Conservation (phyloP, 2,888 invertebrate species). For the Amiota mariae region DNA sequence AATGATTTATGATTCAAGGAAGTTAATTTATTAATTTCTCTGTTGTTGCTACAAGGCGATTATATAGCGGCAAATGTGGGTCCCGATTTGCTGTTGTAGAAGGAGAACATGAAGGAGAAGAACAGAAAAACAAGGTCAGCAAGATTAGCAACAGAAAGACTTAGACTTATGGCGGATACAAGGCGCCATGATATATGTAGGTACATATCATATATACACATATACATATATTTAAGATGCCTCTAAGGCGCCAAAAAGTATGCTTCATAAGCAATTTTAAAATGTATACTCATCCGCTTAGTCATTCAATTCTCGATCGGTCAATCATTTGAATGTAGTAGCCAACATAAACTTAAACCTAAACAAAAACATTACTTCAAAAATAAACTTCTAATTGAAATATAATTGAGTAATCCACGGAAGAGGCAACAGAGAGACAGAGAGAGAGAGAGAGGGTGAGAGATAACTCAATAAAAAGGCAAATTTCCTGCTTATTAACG, state of each 20-base stretch:
- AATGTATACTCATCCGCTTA: not conserved
- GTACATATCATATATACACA: no score
- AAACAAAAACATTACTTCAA: no score
- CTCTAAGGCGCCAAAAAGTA: slow-evolving; percentile 10
- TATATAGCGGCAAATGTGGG: slow-evolving; percentile 13
- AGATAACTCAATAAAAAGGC: slow-evolving; percentile 61
- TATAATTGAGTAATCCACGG: not conserved
- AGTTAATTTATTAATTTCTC: slow-evolving; percentile 68
- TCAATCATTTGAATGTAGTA: no score
- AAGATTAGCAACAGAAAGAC: slow-evolving; percentile 8
- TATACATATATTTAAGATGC: not conserved
- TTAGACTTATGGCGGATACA: slow-evolving; percentile 5
- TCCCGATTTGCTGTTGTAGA: not conserved
- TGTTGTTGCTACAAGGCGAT: not conserved
- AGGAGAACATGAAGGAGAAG: not conserved
- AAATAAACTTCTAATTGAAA: not conserved
- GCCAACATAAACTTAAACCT: no score
- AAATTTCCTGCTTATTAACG: slow-evolving; percentile 62
- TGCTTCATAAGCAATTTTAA: slow-evolving; percentile 6
- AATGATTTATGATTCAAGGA: slow-evolving; percentile 66
- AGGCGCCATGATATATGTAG: not conserved
- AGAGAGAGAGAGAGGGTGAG: no score
- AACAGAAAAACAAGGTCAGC: slow-evolving; percentile 13
- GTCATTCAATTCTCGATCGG: no score
- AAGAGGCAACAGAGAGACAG: not conserved